Evolutionary conservation across 2,888 invertebrate genomes (phyloP).

Genomic region (Melanophora roralis): DNA sequence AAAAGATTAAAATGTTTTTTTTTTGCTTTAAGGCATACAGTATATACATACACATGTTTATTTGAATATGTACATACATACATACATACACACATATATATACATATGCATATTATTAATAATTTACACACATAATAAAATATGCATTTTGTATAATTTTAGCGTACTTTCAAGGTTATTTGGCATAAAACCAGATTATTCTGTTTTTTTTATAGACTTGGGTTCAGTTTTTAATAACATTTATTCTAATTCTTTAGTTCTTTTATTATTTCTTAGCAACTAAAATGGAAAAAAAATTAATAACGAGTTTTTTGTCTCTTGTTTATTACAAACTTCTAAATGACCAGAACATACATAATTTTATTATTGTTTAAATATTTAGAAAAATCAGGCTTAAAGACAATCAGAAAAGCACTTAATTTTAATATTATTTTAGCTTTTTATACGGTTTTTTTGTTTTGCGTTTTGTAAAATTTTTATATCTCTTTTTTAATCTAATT

Average conservation of each 20-base stretch:
- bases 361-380: not conserved
- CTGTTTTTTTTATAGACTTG: not conserved
- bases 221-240: constrained; percentile 18
- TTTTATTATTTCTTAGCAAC: not conserved
- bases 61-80: too few relatives aligned
- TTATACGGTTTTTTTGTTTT: not conserved
- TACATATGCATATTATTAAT: not conserved
- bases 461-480: not conserved
- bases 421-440: not conserved
- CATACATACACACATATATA: too few relatives aligned
- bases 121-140: not conserved
- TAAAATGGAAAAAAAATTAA: too few relatives aligned
- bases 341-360: constrained; percentile 18
- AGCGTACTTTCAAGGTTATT: constrained; percentile 58
- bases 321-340: too few relatives aligned
- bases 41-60: too few relatives aligned
- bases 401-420: not conserved
- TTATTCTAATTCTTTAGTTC: not conserved
- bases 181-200: constrained; percentile 49
- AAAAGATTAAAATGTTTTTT: too few relatives aligned
- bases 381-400: constrained; percentile 1
- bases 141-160: constrained; percentile 28
- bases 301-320: too few relatives aligned
- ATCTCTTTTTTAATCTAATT: constrained; percentile 23
- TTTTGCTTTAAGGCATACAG: too few relatives aligned